phyloP scores from a whole-genome alignment of 2,888 invertebrate genomes.

The Epistrophella euchroma region DNA sequence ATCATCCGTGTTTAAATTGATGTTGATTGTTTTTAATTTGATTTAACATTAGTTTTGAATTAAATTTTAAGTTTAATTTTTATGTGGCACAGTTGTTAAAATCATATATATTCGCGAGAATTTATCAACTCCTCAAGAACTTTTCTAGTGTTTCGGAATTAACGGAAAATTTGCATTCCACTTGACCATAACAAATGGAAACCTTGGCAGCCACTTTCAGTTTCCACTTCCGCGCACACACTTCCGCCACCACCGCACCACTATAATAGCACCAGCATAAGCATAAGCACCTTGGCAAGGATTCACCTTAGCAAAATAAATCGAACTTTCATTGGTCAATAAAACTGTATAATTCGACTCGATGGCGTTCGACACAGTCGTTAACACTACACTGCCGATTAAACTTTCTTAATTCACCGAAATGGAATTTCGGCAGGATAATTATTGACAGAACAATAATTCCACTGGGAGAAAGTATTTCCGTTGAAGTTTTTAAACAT shows the following conservation, averaged over 20 bases:
- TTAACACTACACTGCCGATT: background rate
- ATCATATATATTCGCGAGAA: conserved; percentile 2
- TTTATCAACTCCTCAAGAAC: conserved; percentile 1
- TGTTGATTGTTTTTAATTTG: background rate
- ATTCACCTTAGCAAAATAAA: conserved; percentile 40
- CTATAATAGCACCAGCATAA: background rate
- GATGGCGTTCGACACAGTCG: background rate
- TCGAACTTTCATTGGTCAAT: conserved; percentile 56
- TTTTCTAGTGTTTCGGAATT: conserved; percentile 31
- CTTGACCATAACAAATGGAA: conserved; percentile 73
- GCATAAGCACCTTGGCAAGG: conserved; percentile 21
- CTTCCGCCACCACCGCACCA: background rate
- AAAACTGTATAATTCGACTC: background rate
- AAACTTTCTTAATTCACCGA: conserved; percentile 1
- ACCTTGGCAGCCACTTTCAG: conserved; percentile 66
- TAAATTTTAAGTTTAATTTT: conserved; percentile 1
- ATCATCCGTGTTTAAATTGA: conserved; percentile 79
- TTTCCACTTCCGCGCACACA: conserved; percentile 21
- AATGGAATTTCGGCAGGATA: conserved; percentile 10
- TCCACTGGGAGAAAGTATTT: conserved; percentile 36
- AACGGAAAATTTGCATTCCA: conserved; percentile 68
- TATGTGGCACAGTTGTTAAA: background rate
- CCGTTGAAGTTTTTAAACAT: background rate
- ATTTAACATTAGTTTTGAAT: conserved; percentile 63
- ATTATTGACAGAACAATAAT: background rate